Percentiles rank a stretch among this genome's conserved stretches.
Evolutionary conservation across 1,140 invertebrate genomes (phyloP).

Genomic region (Scaptomyza montana): DNA sequence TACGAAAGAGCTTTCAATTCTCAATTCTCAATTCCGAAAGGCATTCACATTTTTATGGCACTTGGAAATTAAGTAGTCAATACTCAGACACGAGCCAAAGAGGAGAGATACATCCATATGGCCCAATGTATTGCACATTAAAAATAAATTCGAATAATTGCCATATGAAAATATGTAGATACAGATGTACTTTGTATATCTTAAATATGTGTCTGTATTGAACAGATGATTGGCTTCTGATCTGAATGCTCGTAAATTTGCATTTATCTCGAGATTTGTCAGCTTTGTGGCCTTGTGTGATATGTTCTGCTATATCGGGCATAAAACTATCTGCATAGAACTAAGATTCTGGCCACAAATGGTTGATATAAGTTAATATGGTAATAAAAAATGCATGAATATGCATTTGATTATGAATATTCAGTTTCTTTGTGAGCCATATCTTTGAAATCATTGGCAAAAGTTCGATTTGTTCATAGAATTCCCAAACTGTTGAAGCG

Average conservation of each 20-base stretch:
- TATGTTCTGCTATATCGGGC: constrained; percentile 3
- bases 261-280: constrained; percentile 13
- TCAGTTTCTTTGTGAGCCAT: background rate
- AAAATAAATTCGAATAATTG: constrained; percentile 57
- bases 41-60: constrained; percentile 53
- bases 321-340: background rate
- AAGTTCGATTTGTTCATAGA: background rate
- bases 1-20: constrained; percentile 38
- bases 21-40: constrained; percentile 29
- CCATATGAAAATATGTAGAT: constrained; percentile 36
- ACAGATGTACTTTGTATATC: background rate
- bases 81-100: constrained; percentile 30
- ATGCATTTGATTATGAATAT: constrained; percentile 1
- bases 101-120: constrained; percentile 28
- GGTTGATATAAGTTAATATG: background rate
- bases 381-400: background rate
- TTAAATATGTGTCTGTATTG: background rate
- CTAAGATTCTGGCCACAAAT: background rate
- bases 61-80: constrained; percentile 55
- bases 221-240: constrained; percentile 13
- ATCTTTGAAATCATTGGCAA: background rate
- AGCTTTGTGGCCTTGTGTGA: constrained; percentile 4
- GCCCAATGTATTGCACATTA: constrained; percentile 44
- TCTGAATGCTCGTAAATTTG: constrained; percentile 28
- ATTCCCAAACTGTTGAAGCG: too few species aligned